Conservation (phyloP, 2,113 vertebrate genomes). For the Cervus canadensis region DNA sequence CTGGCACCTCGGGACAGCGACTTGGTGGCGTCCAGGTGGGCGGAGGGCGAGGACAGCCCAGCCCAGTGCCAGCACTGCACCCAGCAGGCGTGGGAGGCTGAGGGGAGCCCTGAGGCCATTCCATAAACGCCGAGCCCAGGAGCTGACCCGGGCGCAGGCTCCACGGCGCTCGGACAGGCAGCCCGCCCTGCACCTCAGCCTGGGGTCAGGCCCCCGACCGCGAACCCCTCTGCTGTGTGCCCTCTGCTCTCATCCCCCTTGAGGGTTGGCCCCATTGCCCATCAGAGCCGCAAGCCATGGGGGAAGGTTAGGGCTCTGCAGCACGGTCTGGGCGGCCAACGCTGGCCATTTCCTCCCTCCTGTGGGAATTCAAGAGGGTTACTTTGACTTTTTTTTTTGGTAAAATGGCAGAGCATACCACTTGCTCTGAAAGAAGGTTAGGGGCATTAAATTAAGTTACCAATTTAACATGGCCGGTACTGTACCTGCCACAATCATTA, state of each 20-base stretch:
- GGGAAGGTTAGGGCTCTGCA: neutral
- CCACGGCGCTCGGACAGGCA: accelerated
- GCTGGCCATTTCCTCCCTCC: neutral
- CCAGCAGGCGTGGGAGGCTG: neutral
- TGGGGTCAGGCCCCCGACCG: accelerated
- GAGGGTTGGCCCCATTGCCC: neutral
- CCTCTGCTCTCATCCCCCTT: neutral
- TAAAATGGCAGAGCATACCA: neutral
- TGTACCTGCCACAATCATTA: accelerated
- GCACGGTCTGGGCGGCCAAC: no score
- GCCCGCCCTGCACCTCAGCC: neutral
- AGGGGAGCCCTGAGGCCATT: neutral
- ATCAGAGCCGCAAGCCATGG: accelerated
- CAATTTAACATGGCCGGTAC: neutral
- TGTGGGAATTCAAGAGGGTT: neutral
- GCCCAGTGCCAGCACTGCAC: neutral
- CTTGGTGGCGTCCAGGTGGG: neutral
- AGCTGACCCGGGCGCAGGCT: neutral
- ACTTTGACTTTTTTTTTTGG: neutral
- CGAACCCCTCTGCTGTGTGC: accelerated
- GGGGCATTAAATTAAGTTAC: no score
- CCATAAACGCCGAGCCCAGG: neutral
- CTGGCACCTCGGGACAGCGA: accelerated
- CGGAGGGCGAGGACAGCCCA: neutral
- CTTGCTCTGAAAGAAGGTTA: neutral